Evolutionary conservation across 2,888 invertebrate genomes (phyloP).

Genomic region (Caenorhabditis zanzibari): DNA sequence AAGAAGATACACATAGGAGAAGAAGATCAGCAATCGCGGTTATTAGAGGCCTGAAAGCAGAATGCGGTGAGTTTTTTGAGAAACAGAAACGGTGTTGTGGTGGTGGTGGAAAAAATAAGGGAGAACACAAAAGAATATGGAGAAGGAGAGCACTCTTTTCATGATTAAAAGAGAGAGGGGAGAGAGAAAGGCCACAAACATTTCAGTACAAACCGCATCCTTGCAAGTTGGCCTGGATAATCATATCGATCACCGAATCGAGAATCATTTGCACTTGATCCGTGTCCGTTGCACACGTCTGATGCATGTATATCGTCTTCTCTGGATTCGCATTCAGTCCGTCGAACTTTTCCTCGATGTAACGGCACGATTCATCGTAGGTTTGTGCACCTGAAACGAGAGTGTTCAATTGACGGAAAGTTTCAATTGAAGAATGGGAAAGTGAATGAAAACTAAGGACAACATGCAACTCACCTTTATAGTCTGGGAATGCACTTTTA

Average conservation of each 20-base stretch:
- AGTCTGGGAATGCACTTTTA: slow-evolving; percentile 81
- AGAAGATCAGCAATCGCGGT: slow-evolving; percentile 41
- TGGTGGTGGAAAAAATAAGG: slow-evolving; percentile 2
- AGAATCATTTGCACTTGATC: slow-evolving; percentile 82
- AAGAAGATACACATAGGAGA: slow-evolving; percentile 41
- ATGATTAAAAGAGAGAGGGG: slow-evolving; percentile 32
- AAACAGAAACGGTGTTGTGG: slow-evolving; percentile 7
- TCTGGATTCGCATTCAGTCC: slow-evolving; percentile 99
- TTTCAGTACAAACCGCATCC: slow-evolving; percentile 83
- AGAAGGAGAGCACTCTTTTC: background rate
- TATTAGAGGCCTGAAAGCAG: slow-evolving; percentile 57
- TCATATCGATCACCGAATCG: slow-evolving; percentile 83
- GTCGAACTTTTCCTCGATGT: slow-evolving; percentile 99
- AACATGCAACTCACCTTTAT: slow-evolving; percentile 76
- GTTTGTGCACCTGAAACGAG: slow-evolving; percentile 90
- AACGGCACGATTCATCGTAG: slow-evolving; percentile 98
- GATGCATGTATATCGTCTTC: slow-evolving; percentile 94
- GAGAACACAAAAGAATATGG: slow-evolving; percentile 2
- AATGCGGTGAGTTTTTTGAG: slow-evolving; percentile 14
- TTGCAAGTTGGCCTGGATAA: slow-evolving; percentile 83
- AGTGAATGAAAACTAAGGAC: background rate
- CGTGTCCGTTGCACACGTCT: slow-evolving; percentile 79
- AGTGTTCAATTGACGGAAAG: slow-evolving; percentile 23
- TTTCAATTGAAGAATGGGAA: slow-evolving; percentile 16
- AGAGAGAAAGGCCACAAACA: slow-evolving; percentile 60